These are phyloP conservation scores for Xenopus petersii DNA, from an alignment of 2,797 vertebrate species.

Conservation along the genomic window DNA sequence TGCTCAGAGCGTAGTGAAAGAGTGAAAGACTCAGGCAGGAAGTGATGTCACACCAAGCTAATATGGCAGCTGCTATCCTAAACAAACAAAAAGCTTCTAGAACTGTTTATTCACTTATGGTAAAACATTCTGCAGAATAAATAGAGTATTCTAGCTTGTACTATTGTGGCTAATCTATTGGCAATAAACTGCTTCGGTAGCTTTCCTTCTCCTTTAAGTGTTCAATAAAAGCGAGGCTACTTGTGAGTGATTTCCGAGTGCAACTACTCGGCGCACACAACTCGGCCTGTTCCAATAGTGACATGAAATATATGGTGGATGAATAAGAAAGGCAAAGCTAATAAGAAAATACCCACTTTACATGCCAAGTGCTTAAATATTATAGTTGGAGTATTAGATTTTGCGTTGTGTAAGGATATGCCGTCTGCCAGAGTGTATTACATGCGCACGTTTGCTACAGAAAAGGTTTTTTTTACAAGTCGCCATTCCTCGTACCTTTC, in stretches of 20 bases:
- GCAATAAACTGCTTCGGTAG: no score
- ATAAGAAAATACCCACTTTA: not conserved
- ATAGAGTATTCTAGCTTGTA: no score
- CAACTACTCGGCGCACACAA: no score
- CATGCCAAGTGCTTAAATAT: conserved; percentile 34
- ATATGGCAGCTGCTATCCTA: no score
- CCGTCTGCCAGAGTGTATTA: conserved; percentile 26
- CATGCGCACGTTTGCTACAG: conserved; percentile 22
- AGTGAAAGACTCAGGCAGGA: no score
- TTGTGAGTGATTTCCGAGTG: not conserved
- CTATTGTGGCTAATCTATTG: no score
- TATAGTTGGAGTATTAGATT: not conserved
- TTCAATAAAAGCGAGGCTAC: not conserved
- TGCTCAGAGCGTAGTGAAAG: no score
- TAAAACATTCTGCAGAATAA: no score
- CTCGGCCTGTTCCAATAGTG: not conserved
- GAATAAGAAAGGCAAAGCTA: not conserved
- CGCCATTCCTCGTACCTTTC: conserved; percentile 59
- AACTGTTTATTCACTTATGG: no score
- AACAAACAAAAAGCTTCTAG: no score
- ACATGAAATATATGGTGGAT: conserved; percentile 27
- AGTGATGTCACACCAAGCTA: no score
- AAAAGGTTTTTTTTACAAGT: conserved; percentile 18
- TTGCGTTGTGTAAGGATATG: conserved; percentile 23
- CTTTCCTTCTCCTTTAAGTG: not conserved